Percentiles rank a stretch among this genome's conserved stretches.
Evolutionary conservation across 2,113 vertebrate genomes (phyloP).

Genomic region (Gymnocephalus cernua): DNA sequence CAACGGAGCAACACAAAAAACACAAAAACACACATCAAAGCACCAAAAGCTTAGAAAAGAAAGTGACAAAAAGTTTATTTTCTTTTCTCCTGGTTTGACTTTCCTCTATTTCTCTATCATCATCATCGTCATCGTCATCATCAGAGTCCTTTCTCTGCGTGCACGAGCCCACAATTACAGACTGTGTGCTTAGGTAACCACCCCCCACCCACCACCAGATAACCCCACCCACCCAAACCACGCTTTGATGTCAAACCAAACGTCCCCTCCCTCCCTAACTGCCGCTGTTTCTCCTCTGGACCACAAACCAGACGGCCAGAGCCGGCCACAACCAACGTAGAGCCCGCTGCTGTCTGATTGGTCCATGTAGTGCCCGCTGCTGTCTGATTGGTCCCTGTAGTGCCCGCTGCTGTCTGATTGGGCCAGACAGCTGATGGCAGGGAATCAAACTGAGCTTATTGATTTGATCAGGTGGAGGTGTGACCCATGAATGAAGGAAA

Average conservation of each 20-base stretch:
- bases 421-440: no score
- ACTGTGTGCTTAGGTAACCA: constrained; percentile 45
- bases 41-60: no score
- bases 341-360: not conserved
- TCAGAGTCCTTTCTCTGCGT: constrained; percentile 41
- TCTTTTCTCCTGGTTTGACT: constrained; percentile 1
- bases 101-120: not conserved
- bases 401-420: no score
- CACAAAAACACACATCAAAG: no score
- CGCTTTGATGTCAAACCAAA: constrained; percentile 65
- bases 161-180: constrained; percentile 73
- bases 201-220: constrained; percentile 29
- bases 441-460: no score
- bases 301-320: constrained; percentile 25
- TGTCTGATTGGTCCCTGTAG: no score
- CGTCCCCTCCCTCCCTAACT: constrained; percentile 44
- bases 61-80: not conserved
- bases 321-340: not conserved
- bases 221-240: constrained; percentile 70
- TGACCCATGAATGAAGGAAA: no score
- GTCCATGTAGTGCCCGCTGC: not conserved
- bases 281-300: constrained; percentile 34
- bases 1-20: no score
- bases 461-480: no score
- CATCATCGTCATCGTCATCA: constrained; percentile 33